Conservation (phyloP, 2,113 vertebrate species). For the Manacus vitellinus region DNA sequence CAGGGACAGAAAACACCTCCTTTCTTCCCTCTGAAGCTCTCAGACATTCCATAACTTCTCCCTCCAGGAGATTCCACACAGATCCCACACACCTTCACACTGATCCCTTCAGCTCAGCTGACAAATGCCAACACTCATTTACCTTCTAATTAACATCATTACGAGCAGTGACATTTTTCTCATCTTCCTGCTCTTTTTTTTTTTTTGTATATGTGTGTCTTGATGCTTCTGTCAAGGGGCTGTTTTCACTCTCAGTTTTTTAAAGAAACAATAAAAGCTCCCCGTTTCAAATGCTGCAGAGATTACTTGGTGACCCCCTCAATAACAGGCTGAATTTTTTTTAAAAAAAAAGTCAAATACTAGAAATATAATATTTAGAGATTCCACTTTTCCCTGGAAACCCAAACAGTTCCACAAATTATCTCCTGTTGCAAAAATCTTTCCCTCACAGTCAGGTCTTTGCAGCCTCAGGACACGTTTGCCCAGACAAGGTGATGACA, state of each 20-base stretch:
- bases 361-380: not conserved
- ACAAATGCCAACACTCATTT: conserved; percentile 46
- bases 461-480: not conserved
- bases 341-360: not conserved
- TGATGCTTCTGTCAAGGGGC: not conserved
- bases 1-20: not conserved
- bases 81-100: not conserved
- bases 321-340: not conserved
- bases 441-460: rapidly evolving
- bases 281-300: not conserved
- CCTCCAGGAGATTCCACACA: not conserved
- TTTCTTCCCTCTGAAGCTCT: not conserved
- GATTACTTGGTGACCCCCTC: not conserved
- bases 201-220: not conserved
- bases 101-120: conserved; percentile 6
- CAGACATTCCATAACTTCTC: not conserved
- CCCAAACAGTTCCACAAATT: not conserved
- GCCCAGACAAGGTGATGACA: rapidly evolving
- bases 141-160: conserved; percentile 61
- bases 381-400: not conserved
- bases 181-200: not conserved
- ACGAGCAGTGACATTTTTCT: conserved; percentile 36
- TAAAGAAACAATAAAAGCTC: not conserved
- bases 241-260: not conserved
- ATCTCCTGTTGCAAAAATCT: not conserved